phyloP scores from a whole-genome alignment of 2,888 invertebrate genomes.

The Rhopalosiphum nymphaeae region DNA sequence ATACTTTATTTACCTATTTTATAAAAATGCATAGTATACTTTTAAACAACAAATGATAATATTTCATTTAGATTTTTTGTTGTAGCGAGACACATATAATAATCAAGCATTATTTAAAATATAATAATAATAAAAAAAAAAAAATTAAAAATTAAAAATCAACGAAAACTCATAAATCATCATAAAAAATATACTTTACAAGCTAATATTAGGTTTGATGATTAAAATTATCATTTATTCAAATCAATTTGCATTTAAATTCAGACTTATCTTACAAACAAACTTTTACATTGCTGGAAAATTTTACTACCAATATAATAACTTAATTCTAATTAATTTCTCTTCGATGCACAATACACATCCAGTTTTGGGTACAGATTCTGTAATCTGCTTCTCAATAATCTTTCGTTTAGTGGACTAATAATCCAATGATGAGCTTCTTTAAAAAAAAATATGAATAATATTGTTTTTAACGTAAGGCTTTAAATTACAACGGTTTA shows the following conservation, averaged over 20 bases:
- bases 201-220: not conserved
- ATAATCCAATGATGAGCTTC: not conserved
- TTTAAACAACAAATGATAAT: not conserved
- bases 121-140: not conserved
- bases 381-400: not conserved
- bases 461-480: not conserved
- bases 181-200: not conserved
- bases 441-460: not conserved
- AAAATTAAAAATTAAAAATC: not conserved
- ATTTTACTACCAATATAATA: not conserved
- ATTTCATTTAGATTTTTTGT: not conserved
- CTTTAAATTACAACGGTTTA: not conserved
- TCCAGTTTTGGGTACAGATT: not conserved
- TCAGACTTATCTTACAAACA: not conserved
- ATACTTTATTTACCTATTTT: not conserved
- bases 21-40: not conserved
- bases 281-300: not conserved
- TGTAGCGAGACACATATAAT: not conserved
- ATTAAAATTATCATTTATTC: not conserved
- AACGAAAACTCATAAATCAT: not conserved
- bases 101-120: too few relatives aligned
- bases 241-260: not conserved
- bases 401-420: not conserved
- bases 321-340: conserved; percentile 11
- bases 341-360: not conserved